Base-by-base conservation (phyloP, 2,113 vertebrate genomes). In the Trogon melanurus region DNA sequence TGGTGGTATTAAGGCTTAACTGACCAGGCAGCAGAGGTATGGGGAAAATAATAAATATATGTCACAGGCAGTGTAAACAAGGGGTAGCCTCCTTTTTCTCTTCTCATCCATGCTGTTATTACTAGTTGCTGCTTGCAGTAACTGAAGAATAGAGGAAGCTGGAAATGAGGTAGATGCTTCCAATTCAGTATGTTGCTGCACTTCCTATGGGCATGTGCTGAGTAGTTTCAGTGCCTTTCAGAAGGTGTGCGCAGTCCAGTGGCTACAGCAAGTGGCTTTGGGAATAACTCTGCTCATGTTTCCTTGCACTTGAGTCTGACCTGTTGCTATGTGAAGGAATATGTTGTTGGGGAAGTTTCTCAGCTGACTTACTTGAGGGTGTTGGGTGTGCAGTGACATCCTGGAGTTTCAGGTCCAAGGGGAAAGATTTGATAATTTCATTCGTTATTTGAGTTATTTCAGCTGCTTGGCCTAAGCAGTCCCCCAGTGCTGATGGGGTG, bases 201-300 rank as follows among this genome's bases (percentile, higher is more conserved):
- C 54, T 83, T 69, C 14, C 26, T 38, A 8, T 50, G n/a, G 45
- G 41, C 19, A 27, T 0, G 0, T 41, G 44, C 0, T 0, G 20
- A 20, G 7, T 22, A 13, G 3, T 50, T 76, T 88, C 30, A 54
- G 17, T 64, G 32, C 22, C 25, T 47, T 79, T 76, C 2, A 4
- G 62, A 29, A 54, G 4, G 20, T 23, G 7, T 21, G 2, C 13
- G 5, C 38, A 48, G 47, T 26, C 25, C 34, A 27, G 14, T 47
- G 22, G 21, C 32, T 78, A 7, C 16, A 32, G 10, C 8, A 71
- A 7, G 21, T 44, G 26, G 8, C 38, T 70, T 66, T 54, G 64
- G 11, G 71, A 56, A 14, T 36, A 38, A 16, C 36, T 70, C 73
- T 0, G 1, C 9, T 27, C 1, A 0, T 69, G 11, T 81, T 85